Percentiles rank a stretch among this genome's conserved stretches.
phyloP scores from a whole-genome alignment of 2,797 vertebrate species.

The Fistularia commersonii region DNA sequence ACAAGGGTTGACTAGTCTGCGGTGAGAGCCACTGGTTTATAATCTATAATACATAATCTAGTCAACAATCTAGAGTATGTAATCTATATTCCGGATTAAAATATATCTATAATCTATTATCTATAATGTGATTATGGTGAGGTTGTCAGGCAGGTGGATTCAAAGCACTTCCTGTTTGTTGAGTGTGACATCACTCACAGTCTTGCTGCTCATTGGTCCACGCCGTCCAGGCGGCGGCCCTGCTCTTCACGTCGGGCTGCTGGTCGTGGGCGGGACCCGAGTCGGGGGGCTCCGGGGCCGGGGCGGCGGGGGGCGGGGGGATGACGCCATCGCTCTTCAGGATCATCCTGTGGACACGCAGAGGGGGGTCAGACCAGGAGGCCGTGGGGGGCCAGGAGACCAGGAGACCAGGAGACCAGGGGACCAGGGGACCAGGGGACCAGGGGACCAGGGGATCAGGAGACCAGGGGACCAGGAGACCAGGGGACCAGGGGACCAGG shows the following conservation, averaged over 20 bases:
- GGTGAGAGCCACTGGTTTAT: too few species aligned
- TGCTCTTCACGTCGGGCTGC: slow-evolving; percentile 82
- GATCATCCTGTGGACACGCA: slow-evolving; percentile 78
- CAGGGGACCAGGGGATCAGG: too few species aligned
- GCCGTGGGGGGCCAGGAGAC: slow-evolving; percentile 17
- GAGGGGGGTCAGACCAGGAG: slow-evolving; percentile 7
- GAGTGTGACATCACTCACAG: slow-evolving; percentile 73
- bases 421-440: too few species aligned
- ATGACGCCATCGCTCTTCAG: slow-evolving; percentile 83
- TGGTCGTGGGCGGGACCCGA: slow-evolving; percentile 46
- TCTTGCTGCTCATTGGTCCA: slow-evolving; percentile 87
- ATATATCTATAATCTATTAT: too few species aligned
- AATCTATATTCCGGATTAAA: too few species aligned
- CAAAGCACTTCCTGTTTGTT: background rate
- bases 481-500: too few species aligned
- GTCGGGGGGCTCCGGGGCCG: slow-evolving; percentile 82
- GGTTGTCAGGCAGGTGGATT: background rate
- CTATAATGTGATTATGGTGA: too few species aligned
- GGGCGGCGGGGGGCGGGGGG: slow-evolving; percentile 83
- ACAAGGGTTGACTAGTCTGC: too few species aligned
- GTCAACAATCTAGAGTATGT: too few species aligned
- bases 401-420: too few species aligned
- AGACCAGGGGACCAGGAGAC: too few species aligned
- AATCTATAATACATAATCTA: too few species aligned
- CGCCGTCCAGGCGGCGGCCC: slow-evolving; percentile 85